phyloP scores from a whole-genome alignment of 2,113 vertebrate species.

The Bubo scandiacus region DNA sequence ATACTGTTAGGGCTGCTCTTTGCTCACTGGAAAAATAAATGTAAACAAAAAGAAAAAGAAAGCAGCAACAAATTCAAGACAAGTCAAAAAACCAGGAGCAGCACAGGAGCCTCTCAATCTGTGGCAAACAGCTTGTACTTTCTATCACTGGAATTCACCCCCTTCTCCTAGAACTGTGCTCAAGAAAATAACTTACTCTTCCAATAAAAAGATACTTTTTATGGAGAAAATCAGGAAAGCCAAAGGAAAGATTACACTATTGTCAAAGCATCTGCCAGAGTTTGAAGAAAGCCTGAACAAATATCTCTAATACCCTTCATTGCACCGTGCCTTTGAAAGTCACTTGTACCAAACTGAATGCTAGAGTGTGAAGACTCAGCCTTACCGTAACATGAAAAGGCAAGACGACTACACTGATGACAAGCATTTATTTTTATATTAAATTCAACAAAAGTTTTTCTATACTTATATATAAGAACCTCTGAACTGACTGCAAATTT shows the following conservation, averaged over 20 bases:
- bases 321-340: background rate
- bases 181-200: background rate
- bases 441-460: background rate
- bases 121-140: background rate
- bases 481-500: background rate
- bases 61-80: background rate
- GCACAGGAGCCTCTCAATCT: background rate
- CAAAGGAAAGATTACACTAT: background rate
- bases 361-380: background rate
- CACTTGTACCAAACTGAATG: background rate
- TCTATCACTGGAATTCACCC: background rate
- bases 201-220: background rate
- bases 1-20: background rate
- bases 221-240: background rate
- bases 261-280: background rate
- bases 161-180: background rate
- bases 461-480: background rate
- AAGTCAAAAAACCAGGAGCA: background rate
- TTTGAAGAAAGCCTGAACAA: constrained; percentile 2
- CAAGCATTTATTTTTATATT: background rate
- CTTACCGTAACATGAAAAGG: background rate
- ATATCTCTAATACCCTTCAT: background rate
- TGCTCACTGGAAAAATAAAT: background rate
- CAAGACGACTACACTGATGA: background rate
- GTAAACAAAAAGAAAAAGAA: background rate